Percentiles rank a stretch among this genome's conserved stretches.
phyloP scores from a whole-genome alignment of 1,140 invertebrate genomes.

The Neodiprion fabricii region DNA sequence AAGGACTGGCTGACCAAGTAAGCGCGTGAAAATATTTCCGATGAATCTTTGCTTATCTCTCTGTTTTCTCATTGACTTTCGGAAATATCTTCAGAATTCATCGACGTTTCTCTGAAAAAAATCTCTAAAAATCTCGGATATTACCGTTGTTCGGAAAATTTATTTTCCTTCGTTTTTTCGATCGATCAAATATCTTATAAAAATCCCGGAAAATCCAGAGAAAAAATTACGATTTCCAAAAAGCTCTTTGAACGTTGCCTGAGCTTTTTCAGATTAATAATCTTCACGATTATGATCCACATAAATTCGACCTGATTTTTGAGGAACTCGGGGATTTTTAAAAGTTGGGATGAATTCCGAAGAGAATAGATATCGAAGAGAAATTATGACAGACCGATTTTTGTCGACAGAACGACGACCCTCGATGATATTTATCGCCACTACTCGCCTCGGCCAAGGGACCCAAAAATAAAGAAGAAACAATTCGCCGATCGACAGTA shows the following conservation, averaged over 20 bases:
- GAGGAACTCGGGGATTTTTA: neutral
- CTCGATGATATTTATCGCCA: conserved; percentile 69
- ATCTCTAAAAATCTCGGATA: neutral
- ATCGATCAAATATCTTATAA: too few relatives aligned
- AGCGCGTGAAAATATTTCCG: conserved; percentile 30
- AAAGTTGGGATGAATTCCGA: too few relatives aligned
- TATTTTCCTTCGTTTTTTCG: too few relatives aligned
- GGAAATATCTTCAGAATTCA: neutral
- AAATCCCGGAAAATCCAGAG: too few relatives aligned
- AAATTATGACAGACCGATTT: too few relatives aligned
- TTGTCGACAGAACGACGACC: conserved; percentile 62
- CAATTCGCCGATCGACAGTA: conserved; percentile 28
- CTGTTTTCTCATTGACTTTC: conserved; percentile 4
- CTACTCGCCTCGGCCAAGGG: conserved; percentile 43
- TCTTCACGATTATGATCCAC: too few relatives aligned
- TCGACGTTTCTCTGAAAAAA: neutral
- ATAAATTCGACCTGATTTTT: too few relatives aligned
- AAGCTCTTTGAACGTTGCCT: too few relatives aligned
- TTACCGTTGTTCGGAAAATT: conserved; percentile 26
- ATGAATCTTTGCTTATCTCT: conserved; percentile 7
- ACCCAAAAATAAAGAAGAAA: conserved; percentile 41
- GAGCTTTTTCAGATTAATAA: too few relatives aligned
- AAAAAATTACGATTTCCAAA: too few relatives aligned
- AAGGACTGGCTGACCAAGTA: conserved; percentile 74
- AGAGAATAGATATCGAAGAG: too few relatives aligned